Conservation (phyloP, 2,113 vertebrate species). For the Lampris megalopsis region DNA sequence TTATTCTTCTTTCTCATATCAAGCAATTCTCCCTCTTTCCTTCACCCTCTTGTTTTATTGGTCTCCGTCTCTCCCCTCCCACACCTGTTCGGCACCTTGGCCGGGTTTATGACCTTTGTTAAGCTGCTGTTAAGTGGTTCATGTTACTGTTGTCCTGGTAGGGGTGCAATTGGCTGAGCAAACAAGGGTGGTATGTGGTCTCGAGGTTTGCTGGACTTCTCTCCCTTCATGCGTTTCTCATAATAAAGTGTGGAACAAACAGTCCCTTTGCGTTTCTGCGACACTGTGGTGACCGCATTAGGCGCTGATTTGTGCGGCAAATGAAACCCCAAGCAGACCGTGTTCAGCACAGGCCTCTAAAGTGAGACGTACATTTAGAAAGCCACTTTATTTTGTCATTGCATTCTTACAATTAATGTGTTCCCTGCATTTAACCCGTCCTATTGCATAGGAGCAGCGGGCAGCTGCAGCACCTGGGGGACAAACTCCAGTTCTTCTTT, state of each 20-base stretch:
- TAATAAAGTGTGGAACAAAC: constrained; percentile 42
- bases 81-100: constrained; percentile 84
- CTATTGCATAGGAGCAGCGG: no score
- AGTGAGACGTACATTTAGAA: no score
- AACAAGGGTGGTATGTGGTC: constrained; percentile 63
- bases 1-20: constrained; percentile 38
- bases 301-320: no score
- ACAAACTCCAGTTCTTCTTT: no score
- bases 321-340: no score
- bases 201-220: constrained; percentile 15
- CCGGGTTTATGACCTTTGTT: constrained; percentile 72
- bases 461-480: no score
- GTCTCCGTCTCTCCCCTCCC: constrained; percentile 44
- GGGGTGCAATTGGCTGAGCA: constrained; percentile 63
- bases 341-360: no score
- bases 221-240: constrained; percentile 14
- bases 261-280: neutral
- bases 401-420: no score
- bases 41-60: constrained; percentile 29
- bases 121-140: constrained; percentile 76
- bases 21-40: constrained; percentile 3
- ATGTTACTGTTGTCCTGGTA: constrained; percentile 66
- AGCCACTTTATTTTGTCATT: no score
- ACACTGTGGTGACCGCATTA: neutral
- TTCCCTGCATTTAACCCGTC: no score